These are phyloP conservation scores for Cetoscarus ocellatus DNA, from an alignment of 2,797 vertebrate genomes.

Conservation along the genomic window DNA sequence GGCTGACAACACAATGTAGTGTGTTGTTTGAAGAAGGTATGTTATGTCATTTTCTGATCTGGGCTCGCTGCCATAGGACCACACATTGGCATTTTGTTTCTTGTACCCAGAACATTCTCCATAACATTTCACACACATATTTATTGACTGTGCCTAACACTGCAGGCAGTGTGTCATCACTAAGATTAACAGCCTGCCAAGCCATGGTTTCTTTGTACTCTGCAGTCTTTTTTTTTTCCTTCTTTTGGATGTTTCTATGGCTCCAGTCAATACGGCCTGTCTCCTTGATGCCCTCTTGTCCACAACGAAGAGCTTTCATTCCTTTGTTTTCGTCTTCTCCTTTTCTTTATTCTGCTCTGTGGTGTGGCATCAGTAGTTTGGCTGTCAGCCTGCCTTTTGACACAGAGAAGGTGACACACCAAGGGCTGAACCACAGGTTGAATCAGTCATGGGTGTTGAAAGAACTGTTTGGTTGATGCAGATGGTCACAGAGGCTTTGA, in stretches of 20 bases:
- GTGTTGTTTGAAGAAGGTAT: slow-evolving; percentile 57
- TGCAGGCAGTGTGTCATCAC: slow-evolving; percentile 67
- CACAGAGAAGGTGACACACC: slow-evolving; percentile 30
- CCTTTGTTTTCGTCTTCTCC: slow-evolving; percentile 8
- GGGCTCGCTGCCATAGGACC: slow-evolving; percentile 63
- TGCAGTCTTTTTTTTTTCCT: slow-evolving; percentile 21
- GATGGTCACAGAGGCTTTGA: slow-evolving; percentile 47
- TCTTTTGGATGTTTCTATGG: slow-evolving; percentile 33
- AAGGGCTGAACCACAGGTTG: slow-evolving; percentile 16
- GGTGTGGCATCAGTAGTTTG: slow-evolving; percentile 14
- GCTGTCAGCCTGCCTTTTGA: slow-evolving; percentile 30
- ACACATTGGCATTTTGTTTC: slow-evolving; percentile 71
- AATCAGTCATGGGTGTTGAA: slow-evolving; percentile 31
- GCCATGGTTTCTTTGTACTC: slow-evolving; percentile 38
- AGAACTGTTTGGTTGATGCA: slow-evolving; percentile 55
- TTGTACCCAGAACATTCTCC: slow-evolving; percentile 60
- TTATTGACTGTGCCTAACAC: slow-evolving; percentile 70
- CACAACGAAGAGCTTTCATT: slow-evolving; percentile 20
- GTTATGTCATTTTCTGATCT: slow-evolving; percentile 66
- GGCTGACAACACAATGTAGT: slow-evolving; percentile 22
- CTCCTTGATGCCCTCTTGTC: slow-evolving; percentile 29
- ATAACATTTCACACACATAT: slow-evolving; percentile 67
- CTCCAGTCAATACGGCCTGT: slow-evolving; percentile 28
- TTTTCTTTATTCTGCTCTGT: not conserved
- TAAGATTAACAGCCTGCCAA: slow-evolving; percentile 53